A percentile compares a stretch with the other conserved stretches of the same genome.
Evolutionary conservation across 2,113 vertebrate species (phyloP).

Genomic region (Trinectes maculatus): DNA sequence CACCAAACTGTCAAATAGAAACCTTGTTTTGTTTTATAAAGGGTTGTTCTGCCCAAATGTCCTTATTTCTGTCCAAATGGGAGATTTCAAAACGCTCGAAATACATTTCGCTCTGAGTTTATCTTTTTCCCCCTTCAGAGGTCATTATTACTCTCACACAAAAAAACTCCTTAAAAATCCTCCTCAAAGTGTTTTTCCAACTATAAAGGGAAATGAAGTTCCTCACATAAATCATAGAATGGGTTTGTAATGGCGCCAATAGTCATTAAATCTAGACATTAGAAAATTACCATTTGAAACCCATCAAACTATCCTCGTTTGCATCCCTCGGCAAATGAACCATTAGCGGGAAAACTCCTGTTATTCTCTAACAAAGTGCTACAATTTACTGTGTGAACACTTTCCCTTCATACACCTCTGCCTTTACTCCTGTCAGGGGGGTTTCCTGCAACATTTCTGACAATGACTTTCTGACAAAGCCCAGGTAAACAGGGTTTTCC

Average conservation of each 20-base stretch:
- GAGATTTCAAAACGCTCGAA: no score
- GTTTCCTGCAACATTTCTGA: constrained; percentile 8
- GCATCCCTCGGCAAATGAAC: not conserved
- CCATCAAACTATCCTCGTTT: not conserved
- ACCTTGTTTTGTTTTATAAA: not conserved
- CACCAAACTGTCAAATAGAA: no score
- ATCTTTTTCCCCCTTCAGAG: no score
- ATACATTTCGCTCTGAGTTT: no score
- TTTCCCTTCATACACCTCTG: not conserved
- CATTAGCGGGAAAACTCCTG: not conserved
- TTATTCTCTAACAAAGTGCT: not conserved
- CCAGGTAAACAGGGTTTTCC: not conserved
- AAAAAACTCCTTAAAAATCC: no score
- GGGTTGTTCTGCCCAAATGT: not conserved
- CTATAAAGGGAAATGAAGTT: not conserved
- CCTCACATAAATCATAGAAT: not conserved
- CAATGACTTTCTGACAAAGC: constrained; percentile 25
- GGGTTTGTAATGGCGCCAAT: not conserved
- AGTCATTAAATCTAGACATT: constrained; percentile 2
- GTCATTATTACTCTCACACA: no score
- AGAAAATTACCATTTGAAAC: not conserved
- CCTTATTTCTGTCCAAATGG: no score
- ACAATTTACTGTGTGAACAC: not conserved
- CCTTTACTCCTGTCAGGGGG: not conserved
- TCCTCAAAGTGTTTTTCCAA: no score